These are phyloP conservation scores for Brachypterus glaber DNA, from an alignment of 2,888 invertebrate species.

Conservation along the genomic window DNA sequence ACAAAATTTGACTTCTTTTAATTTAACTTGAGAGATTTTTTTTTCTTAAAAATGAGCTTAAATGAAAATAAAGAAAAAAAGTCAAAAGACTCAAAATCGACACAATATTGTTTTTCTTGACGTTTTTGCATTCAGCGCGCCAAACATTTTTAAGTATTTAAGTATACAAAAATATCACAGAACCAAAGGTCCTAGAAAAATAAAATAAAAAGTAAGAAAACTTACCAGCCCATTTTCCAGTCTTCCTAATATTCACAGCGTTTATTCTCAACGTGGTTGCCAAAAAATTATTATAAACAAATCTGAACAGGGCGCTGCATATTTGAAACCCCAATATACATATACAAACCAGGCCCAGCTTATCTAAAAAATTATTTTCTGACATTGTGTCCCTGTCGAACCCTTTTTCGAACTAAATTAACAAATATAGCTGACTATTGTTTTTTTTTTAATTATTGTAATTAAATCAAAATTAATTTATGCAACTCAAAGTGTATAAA, in stretches of 20 bases:
- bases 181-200: background rate
- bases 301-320: slow-evolving; percentile 44
- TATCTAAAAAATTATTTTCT: slow-evolving; percentile 34
- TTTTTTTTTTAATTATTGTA: no score
- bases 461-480: no score
- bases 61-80: no score
- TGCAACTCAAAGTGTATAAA: no score
- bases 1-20: no score
- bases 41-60: no score
- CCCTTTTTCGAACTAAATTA: no score
- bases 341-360: slow-evolving; percentile 42
- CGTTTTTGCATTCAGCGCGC: no score
- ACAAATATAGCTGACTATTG: no score
- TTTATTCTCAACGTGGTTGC: slow-evolving; percentile 45
- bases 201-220: slow-evolving; percentile 6
- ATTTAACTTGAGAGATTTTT: no score
- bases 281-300: slow-evolving; percentile 40
- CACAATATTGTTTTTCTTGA: no score
- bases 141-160: background rate
- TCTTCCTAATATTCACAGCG: slow-evolving; percentile 51
- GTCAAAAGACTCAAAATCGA: no score
- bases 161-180: background rate
- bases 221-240: slow-evolving; percentile 77
- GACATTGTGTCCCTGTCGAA: background rate
- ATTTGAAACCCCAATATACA: slow-evolving; percentile 38